These are phyloP conservation scores for Calypte anna DNA, from an alignment of 2,113 vertebrate genomes.

Conservation along the genomic window DNA sequence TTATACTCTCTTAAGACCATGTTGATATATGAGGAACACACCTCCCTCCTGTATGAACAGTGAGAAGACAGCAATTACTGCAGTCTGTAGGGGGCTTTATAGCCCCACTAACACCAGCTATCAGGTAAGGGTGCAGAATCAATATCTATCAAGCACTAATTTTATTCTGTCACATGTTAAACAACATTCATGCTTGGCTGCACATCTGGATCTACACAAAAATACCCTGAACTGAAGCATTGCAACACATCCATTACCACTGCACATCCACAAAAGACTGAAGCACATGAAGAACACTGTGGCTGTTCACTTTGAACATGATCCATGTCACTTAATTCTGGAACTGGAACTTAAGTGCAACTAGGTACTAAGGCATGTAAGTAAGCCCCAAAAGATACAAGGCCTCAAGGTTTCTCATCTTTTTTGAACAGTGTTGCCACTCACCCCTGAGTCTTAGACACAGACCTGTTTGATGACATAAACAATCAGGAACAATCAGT, in stretches of 20 bases:
- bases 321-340: not conserved
- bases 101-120: not conserved
- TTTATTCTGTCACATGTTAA: not conserved
- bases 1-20: not conserved
- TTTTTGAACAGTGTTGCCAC: not conserved
- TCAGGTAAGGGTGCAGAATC: not conserved
- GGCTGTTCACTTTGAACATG: not conserved
- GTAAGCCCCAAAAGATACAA: not conserved
- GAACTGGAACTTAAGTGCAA: not conserved
- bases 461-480: not conserved
- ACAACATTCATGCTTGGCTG: not conserved
- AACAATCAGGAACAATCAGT: not conserved
- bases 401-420: not conserved
- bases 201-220: not conserved
- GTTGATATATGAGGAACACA: not conserved
- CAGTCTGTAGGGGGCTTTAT: not conserved
- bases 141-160: not conserved
- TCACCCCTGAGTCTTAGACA: not conserved
- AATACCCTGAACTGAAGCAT: not conserved
- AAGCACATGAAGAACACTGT: not conserved
- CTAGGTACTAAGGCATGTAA: not conserved
- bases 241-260: not conserved
- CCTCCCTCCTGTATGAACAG: not conserved
- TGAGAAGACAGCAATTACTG: not conserved
- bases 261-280: not conserved